phyloP scores from a whole-genome alignment of 2,888 invertebrate species.

The Polydrusus tereticollis region DNA sequence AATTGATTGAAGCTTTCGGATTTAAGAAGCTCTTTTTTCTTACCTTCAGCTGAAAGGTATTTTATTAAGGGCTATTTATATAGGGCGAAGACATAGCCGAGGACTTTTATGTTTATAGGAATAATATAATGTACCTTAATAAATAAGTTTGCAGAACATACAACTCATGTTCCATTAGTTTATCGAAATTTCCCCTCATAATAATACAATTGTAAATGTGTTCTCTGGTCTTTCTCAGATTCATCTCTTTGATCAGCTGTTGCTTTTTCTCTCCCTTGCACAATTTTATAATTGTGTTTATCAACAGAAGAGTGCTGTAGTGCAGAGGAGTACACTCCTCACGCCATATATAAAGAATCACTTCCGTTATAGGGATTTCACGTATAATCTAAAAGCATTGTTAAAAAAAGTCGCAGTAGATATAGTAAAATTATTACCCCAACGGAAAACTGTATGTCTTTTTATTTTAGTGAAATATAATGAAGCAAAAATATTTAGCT shows the following conservation, averaged over 20 bases:
- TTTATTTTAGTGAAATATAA: no score
- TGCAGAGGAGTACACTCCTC: slow-evolving; percentile 56
- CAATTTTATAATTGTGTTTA: slow-evolving; percentile 61
- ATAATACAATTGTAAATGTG: slow-evolving; percentile 56
- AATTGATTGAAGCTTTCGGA: no score
- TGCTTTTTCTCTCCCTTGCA: slow-evolving; percentile 59
- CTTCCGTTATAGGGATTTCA: slow-evolving; percentile 54
- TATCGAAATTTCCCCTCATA: slow-evolving; percentile 51
- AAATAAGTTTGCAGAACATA: slow-evolving; percentile 63
- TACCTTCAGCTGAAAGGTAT: no score
- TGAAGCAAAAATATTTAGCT: no score
- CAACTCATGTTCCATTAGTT: slow-evolving; percentile 61
- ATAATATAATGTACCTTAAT: slow-evolving; percentile 57
- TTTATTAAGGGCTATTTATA: no score
- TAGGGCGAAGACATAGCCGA: no score
- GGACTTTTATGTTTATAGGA: no score
- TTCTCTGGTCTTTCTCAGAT: slow-evolving; percentile 55
- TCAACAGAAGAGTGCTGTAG: slow-evolving; percentile 60
- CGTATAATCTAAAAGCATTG: slow-evolving; percentile 56
- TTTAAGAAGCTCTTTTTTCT: no score
- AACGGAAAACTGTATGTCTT: no score
- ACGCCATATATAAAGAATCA: slow-evolving; percentile 58
- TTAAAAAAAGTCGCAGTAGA: not conserved
- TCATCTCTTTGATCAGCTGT: slow-evolving; percentile 62
- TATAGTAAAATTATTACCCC: no score